Percentiles rank a stretch among this genome's conserved stretches.
Evolutionary conservation across 1,140 invertebrate species (phyloP).

Genomic region (Eriosoma lanigerum): DNA sequence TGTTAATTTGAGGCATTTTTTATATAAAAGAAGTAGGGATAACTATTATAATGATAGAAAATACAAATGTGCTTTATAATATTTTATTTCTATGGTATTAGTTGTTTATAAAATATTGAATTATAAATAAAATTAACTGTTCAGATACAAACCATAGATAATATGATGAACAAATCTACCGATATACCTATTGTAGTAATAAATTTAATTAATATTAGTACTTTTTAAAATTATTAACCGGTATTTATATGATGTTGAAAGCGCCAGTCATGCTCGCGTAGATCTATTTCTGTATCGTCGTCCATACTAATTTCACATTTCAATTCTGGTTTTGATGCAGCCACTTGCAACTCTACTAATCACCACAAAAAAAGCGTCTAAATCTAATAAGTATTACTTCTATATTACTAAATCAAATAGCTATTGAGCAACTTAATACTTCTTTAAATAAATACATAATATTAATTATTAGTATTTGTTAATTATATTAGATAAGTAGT

Average conservation of each 20-base stretch:
- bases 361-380: constrained; percentile 45
- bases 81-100: background rate
- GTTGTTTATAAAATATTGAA: background rate
- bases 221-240: constrained; percentile 40
- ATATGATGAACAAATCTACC: too few species aligned
- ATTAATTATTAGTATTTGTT: background rate
- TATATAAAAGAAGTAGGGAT: too few species aligned
- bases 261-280: constrained; percentile 63
- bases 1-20: too few species aligned
- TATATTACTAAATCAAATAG: constrained; percentile 1
- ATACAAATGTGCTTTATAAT: background rate
- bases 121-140: background rate
- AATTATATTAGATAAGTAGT: too few species aligned
- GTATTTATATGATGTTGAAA: constrained; percentile 56
- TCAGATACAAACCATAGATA: background rate
- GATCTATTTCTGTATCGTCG: constrained; percentile 62
- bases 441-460: background rate
- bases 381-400: constrained; percentile 28
- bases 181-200: background rate
- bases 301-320: constrained; percentile 63
- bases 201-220: background rate
- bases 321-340: constrained; percentile 54
- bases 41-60: too few species aligned
- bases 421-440: background rate
- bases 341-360: constrained; percentile 49